These are phyloP conservation scores for Prolemur simus DNA, from an alignment of 2,113 vertebrate species.

Conservation along the genomic window DNA sequence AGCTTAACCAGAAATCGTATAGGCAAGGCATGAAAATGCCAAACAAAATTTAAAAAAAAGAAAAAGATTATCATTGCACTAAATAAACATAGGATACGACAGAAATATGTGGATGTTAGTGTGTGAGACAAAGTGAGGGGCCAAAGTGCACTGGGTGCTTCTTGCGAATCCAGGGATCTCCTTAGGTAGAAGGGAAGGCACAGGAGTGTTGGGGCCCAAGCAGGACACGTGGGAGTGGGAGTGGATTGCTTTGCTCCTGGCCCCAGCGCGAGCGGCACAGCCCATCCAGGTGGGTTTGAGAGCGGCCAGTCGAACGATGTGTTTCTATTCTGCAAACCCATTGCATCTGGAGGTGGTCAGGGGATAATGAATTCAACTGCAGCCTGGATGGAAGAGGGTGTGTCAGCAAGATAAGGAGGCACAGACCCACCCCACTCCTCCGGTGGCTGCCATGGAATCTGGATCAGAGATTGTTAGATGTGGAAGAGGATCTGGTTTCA, in stretches of 20 bases:
- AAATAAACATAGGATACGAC: background rate
- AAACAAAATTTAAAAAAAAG: background rate
- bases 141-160: too few species aligned
- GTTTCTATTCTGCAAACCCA: background rate
- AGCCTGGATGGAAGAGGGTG: background rate
- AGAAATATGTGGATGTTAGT: background rate
- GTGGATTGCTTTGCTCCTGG: background rate
- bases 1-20: background rate
- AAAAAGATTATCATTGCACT: background rate
- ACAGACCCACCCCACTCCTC: background rate
- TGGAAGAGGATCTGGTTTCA: background rate
- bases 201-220: too few species aligned
- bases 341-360: background rate
- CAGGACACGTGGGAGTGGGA: too few species aligned
- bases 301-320: rapidly evolving
- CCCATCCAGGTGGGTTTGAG: background rate
- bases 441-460: background rate
- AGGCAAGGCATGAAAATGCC: background rate
- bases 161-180: background rate
- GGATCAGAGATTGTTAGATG: background rate
- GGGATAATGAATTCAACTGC: background rate
- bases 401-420: background rate
- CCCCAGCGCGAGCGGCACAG: background rate
- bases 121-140: background rate
- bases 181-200: background rate